Evolutionary conservation across 2,113 vertebrate genomes (phyloP), one percentile per base, ranked within the genome.

Genomic region (Pyxicephalus adspersus): DNA sequence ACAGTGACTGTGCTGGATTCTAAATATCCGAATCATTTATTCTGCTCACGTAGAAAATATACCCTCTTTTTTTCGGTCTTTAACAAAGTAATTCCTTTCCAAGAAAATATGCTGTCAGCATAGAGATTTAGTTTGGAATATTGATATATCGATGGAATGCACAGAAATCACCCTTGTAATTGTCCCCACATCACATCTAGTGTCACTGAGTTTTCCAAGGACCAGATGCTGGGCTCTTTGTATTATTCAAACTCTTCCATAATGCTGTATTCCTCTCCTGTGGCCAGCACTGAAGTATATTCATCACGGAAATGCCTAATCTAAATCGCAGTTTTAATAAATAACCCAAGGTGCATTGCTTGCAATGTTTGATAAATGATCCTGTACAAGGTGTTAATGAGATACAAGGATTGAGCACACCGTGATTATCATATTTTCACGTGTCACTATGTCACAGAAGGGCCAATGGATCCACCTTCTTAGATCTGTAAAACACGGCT

Each of bases 21-120:
- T 22, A 57, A 1, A 18, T 17, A 57, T 22, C 15, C 22, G 63
- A 1, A 16, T 65, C 51, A 77, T 66, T 65, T 25, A 54, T 54
- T 15, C 76, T 29, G 76, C 63, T 63, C 76, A 77, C 63, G 66
- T 22, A 70, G 67, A 73, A 58, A 28, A 73, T 20, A 57, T 31
- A 34, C 26, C 2, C 68, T 51, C 11, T 11, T 3, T 50, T 29
- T 17, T 11, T 68, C n/a, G 9, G 8, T 15, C 9, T 45, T 28
- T 54, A 20, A 29, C 17, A 29, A n/a, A 13, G 4, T 20, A 52
- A 58, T 29, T 22, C 28, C 70, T 72, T 72, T 18, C 8, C 23
- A 58, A 22, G 57, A 58, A 11, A 58, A 23, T 45, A 13, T 45
- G n/a, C 8, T 58, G 57, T 58, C 57, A 58, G 3, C 13, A 7